phyloP scores from a whole-genome alignment of 2,113 vertebrate species.

The Thomomys bottae region DNA sequence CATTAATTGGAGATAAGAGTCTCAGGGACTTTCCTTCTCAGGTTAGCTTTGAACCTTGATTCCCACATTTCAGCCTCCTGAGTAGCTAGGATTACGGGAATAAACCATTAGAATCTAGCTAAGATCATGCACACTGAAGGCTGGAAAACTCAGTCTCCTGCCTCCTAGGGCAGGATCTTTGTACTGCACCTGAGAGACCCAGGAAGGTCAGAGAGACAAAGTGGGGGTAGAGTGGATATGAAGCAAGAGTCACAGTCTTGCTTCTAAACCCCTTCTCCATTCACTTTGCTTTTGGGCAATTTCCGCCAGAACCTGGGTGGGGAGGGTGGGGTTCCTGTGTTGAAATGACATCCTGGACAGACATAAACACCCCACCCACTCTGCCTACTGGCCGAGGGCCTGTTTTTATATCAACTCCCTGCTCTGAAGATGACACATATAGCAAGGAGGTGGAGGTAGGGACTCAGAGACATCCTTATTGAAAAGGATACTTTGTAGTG shows the following conservation, averaged over 20 bases:
- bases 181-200: constrained; percentile 29
- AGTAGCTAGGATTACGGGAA: no score
- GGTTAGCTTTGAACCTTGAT: no score
- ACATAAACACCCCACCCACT: constrained; percentile 80
- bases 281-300: constrained; percentile 81
- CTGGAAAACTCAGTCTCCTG: constrained; percentile 35
- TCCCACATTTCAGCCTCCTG: no score
- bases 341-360: constrained; percentile 78
- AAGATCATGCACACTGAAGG: not conserved
- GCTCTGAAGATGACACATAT: not conserved
- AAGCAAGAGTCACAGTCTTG: constrained; percentile 67
- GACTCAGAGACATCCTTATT: not conserved
- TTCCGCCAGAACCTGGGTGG: constrained; percentile 79
- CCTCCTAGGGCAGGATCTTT: constrained; percentile 61
- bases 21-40: no score
- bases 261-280: constrained; percentile 76
- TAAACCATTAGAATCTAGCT: no score
- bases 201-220: constrained; percentile 36
- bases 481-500: constrained; percentile 7
- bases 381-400: constrained; percentile 44
- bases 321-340: constrained; percentile 79
- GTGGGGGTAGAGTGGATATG: constrained; percentile 11
- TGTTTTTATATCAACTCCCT: constrained; percentile 43
- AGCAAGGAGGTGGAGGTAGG: not conserved
- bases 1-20: no score